Evolutionary conservation across 2,888 invertebrate species (phyloP).

Genomic region (Meteorus cinctellus): DNA sequence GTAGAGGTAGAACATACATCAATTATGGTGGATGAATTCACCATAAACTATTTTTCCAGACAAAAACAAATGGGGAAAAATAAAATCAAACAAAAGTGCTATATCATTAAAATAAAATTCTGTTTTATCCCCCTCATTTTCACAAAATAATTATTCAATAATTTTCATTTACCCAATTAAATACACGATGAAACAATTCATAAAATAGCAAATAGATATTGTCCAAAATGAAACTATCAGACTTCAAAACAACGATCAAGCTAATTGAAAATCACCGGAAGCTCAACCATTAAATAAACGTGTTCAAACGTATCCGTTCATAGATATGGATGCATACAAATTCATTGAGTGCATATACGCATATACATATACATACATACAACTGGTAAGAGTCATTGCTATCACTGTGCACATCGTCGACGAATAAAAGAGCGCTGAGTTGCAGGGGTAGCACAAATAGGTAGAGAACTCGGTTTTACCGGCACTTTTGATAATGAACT

Average conservation of each 20-base stretch:
- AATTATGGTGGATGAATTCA: not conserved
- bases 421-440: slow-evolving; percentile 32
- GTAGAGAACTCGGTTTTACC: slow-evolving; percentile 51
- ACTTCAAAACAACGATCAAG: no score
- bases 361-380: slow-evolving; percentile 53
- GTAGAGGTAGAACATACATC: not conserved
- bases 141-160: no score
- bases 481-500: slow-evolving; percentile 73
- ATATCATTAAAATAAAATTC: no score
- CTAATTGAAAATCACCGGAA: no score
- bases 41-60: not conserved
- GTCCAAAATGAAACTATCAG: no score
- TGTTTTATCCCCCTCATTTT: no score
- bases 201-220: no score
- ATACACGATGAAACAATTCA: no score
- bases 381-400: slow-evolving; percentile 42
- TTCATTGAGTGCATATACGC: not conserved
- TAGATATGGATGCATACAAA: not conserved
- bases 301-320: slow-evolving; percentile 35
- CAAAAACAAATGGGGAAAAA: no score
- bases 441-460: not conserved
- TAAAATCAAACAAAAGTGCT: no score
- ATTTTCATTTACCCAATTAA: no score
- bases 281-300: slow-evolving; percentile 24
- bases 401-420: not conserved